A percentile compares a stretch with the other conserved stretches of the same genome.
Evolutionary conservation across 2,113 vertebrate species (phyloP).

Genomic region (Phyllostomus hastatus): DNA sequence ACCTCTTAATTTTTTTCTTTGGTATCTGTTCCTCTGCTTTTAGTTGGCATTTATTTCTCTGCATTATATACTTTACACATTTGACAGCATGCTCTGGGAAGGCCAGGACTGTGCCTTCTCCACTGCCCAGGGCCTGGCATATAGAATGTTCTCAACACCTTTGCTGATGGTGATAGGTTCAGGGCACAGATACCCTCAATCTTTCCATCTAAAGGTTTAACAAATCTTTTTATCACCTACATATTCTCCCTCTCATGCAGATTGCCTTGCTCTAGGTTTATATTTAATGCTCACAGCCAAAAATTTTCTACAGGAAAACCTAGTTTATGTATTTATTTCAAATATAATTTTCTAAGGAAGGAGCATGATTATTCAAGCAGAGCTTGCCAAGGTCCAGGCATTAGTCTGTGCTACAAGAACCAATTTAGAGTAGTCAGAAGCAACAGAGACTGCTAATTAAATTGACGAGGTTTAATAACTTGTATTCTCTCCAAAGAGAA

Average conservation of each 20-base stretch:
- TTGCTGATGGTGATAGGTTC: not conserved
- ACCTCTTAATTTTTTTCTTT: not conserved
- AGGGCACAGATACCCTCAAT: not conserved
- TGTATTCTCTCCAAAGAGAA: not conserved
- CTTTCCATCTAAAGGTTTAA: not conserved
- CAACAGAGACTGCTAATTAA: not conserved
- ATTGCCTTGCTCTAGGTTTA: not conserved
- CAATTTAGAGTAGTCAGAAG: not conserved
- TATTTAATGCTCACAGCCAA: not conserved
- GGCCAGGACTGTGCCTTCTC: not conserved
- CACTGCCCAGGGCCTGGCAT: not conserved
- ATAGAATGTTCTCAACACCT: not conserved
- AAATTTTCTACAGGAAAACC: not conserved
- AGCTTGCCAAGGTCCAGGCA: not conserved
- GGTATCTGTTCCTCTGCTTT: not conserved
- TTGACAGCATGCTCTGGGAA: not conserved
- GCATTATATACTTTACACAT: not conserved
- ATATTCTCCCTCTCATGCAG: not conserved
- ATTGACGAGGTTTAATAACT: not conserved
- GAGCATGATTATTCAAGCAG: not conserved
- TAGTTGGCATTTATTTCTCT: not conserved
- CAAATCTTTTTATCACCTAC: not conserved
- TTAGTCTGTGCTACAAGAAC: not conserved
- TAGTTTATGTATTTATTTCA: conserved; percentile 10
- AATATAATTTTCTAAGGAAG: conserved; percentile 1